Conservation (phyloP, 2,888 invertebrate species). For the Chaitophorus viminalis region DNA sequence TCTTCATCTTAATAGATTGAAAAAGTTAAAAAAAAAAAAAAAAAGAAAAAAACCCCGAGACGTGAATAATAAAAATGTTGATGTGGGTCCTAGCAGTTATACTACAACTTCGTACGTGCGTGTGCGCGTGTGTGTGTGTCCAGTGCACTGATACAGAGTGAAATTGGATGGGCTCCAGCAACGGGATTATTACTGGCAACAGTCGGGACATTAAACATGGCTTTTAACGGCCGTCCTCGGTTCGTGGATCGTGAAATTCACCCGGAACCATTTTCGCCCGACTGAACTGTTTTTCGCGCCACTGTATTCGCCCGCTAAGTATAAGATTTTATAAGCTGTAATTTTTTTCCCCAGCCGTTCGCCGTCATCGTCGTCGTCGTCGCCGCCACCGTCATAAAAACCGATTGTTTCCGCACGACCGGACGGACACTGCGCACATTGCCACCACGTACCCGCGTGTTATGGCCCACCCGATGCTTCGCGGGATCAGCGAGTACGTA, state of each 20-base stretch:
- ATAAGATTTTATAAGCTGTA: slow-evolving; percentile 50
- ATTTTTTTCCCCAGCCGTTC: slow-evolving; percentile 4
- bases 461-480: too few relatives aligned
- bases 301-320: neutral
- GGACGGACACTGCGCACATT: neutral
- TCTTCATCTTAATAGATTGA: too few relatives aligned
- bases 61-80: too few relatives aligned
- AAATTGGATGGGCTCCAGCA: slow-evolving; percentile 46
- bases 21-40: too few relatives aligned
- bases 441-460: neutral
- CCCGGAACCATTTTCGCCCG: slow-evolving; percentile 52
- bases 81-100: too few relatives aligned
- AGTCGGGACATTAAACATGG: slow-evolving; percentile 57
- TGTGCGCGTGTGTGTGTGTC: neutral
- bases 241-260: slow-evolving; percentile 30
- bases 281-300: slow-evolving; percentile 51
- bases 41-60: too few relatives aligned
- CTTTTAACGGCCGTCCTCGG: slow-evolving; percentile 39
- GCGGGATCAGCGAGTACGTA: neutral
- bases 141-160: slow-evolving; percentile 25
- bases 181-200: slow-evolving; percentile 50
- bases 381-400: neutral
- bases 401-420: slow-evolving; percentile 46
- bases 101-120: neutral
- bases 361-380: neutral